Evolutionary conservation across 2,113 vertebrate species (phyloP), one percentile per base, ranked within the genome.

Genomic region (Rynchops niger): DNA sequence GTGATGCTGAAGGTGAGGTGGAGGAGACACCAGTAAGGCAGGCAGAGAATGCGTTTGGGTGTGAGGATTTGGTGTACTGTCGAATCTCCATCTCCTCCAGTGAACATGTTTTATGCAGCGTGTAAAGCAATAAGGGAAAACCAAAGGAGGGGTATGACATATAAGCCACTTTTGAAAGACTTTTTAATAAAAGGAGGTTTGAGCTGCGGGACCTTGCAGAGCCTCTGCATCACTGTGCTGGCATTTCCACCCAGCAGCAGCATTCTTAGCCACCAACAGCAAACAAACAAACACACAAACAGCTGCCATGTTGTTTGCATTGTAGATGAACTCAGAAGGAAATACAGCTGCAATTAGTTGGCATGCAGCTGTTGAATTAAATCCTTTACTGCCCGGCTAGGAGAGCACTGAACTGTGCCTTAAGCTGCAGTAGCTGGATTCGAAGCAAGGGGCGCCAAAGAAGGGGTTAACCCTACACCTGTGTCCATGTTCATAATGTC

Each of bases 401-500:
- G 11, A 25, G 38, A 67, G 59, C 45, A 21, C 78, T 4, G 26
- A 73, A 50, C 27, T 45, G 40, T 30, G 56, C 7, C 42, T 70
- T 47, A 17, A 66, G 36, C 34, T 55, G 77, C 79, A 52, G 40
- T 59, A 70, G 58, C 73, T 43, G 65, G 25, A 49, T 73, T 77
- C 49, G 90, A 69, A 91, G 32, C 29, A 66, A 56, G 40, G 14
- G 49, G 13, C 0, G 5, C 21, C 56, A 30, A 14, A 45, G 49
- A 61, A 94, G 6, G 94, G 81, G 92, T 96, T 93, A 95, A 94
- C 45, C 53, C 42, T 53, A 91, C 92, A 96, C 95, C 87, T 92
- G 86, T 56, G 82, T 79, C 69, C 66, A 50, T 66, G 71, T 53
- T 95, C 69, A 79, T 34, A 76, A 96, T 65, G 86, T 83, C 52